Base-by-base conservation (phyloP, 92 coral and sea anemone genomes). In the Phenganax stokvisi region DNA sequence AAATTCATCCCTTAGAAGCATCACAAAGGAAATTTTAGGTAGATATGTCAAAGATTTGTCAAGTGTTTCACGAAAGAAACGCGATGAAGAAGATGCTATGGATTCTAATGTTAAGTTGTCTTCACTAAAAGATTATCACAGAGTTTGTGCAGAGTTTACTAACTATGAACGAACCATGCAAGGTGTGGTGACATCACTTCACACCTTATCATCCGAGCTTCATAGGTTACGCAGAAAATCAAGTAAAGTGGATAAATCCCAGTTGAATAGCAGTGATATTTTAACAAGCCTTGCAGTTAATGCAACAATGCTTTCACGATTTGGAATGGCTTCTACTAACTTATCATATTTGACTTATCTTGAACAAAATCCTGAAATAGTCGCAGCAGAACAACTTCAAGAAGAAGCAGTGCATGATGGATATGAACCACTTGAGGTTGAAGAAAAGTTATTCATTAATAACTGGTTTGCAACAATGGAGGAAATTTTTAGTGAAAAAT, bases 391-490 rank as follows among this genome's bases (percentile, higher is more conserved):
- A 0, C 59, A 63, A 17, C 82, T 78, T 29, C 37, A 59, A 64
- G n/a, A 1, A 9, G 82, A 78, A 62, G 73, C 52, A 29, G 12
- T 20, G 66, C 52, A 56, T 37, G 71, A 25, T n/a, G 66, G 82
- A 63, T 82, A 78, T 47, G 56, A 72, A 5, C 85, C 47, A 6
- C 78, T 91, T 12, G 72, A 80, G 60, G 76, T 80, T 29, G 85
- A 86, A 6, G 66, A 74, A 17, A 59, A 83, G 13, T 54, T 91
- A 54, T 75, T 89, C 12, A 85, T 73, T 53, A 74, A 54, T 51
- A 89, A 89, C 80, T 91, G 92, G 96, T 79, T 81, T 54, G 85
- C 92, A 3, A 81, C 88, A 53, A 89, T 91, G 90, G 92, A 91
- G 78, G 79, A 67, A 69, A 78, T 89, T 12, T 91, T 91, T 55